Conservation (phyloP, 2,797 vertebrate genomes). For the Typhlichthys subterraneus region DNA sequence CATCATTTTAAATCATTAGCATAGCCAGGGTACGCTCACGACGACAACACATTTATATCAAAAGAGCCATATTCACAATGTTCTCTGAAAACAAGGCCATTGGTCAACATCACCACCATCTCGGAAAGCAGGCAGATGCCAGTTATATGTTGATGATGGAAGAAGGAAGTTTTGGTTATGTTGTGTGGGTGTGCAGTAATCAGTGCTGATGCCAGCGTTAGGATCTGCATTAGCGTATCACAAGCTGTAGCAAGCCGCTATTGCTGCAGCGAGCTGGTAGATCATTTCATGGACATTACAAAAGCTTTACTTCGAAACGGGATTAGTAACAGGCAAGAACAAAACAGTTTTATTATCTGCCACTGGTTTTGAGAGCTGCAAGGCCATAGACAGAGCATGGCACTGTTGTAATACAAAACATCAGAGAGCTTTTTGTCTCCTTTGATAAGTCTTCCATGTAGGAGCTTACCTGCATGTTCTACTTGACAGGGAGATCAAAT, state of each 20-base stretch:
- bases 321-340: conserved; percentile 56
- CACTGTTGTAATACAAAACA: conserved; percentile 25
- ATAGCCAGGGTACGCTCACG: not conserved
- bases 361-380: conserved; percentile 39
- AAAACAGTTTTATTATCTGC: conserved; percentile 53
- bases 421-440: conserved; percentile 12
- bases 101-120: not conserved
- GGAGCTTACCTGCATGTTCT: conserved; percentile 14
- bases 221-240: conserved; percentile 5
- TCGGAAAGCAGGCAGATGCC: conserved; percentile 20
- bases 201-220: conserved; percentile 5
- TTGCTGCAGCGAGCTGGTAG: conserved; percentile 13
- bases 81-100: not conserved
- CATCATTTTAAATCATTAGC: not conserved
- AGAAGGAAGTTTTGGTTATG: conserved; percentile 15
- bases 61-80: not conserved
- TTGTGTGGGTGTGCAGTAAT: conserved; percentile 4
- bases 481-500: conserved; percentile 40
- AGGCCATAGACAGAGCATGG: conserved; percentile 15
- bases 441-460: conserved; percentile 15
- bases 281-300: conserved; percentile 67
- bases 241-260: conserved; percentile 4
- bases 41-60: not conserved
- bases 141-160: not conserved
- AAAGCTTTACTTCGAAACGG: conserved; percentile 38